Conservation (phyloP, 92 coral and sea anemone genomes). For the Zoanthus sociatus region DNA sequence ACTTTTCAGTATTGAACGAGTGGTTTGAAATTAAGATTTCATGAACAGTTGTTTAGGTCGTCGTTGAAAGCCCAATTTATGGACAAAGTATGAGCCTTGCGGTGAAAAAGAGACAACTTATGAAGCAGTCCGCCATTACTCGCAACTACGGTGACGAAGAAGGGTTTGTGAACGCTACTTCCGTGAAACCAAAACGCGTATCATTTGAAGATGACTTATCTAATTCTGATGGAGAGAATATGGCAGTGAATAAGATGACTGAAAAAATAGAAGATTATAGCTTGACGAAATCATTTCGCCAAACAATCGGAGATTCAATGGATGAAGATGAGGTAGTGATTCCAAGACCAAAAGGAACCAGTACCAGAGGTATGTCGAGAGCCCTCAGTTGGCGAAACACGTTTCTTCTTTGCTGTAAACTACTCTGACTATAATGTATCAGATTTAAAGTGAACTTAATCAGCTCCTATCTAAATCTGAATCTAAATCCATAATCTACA, state of each 20-base stretch:
- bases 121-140: constrained; percentile 74
- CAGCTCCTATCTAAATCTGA: too few relatives aligned
- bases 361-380: not conserved
- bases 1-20: not conserved
- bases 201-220: constrained; percentile 69
- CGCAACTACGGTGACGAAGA: constrained; percentile 47
- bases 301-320: not conserved
- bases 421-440: too few relatives aligned
- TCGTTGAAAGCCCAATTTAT: not conserved
- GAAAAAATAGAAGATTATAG: not conserved
- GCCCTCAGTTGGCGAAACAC: too few relatives aligned
- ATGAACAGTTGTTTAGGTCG: not conserved
- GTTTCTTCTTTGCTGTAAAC: too few relatives aligned
- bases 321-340: constrained; percentile 24
- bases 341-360: not conserved
- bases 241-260: constrained; percentile 9
- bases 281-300: constrained; percentile 8
- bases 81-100: constrained; percentile 37
- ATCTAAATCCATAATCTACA: too few relatives aligned
- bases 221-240: constrained; percentile 81
- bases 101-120: constrained; percentile 64
- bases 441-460: too few relatives aligned
- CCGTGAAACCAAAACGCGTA: constrained; percentile 64
- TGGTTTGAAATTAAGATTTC: not conserved
- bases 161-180: constrained; percentile 17